These are phyloP conservation scores for Lasioglossum pauxillum DNA, from an alignment of 2,888 invertebrate genomes.

Conservation along the genomic window DNA sequence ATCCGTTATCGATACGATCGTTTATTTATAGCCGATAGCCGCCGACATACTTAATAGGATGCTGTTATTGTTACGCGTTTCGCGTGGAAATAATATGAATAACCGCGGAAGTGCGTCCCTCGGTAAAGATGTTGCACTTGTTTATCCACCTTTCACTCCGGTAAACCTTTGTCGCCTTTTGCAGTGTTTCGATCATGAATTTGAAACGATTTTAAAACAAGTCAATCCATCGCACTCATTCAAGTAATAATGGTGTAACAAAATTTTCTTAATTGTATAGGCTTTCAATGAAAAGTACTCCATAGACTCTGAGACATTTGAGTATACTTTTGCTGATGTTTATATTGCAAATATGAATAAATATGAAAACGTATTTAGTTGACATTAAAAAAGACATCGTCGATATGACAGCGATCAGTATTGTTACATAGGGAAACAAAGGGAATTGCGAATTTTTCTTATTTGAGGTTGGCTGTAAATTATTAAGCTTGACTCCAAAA, in stretches of 20 bases:
- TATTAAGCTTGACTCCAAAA: too few relatives aligned
- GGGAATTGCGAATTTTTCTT: background rate
- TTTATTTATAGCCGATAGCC: slow-evolving; percentile 39
- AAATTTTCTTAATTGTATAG: background rate
- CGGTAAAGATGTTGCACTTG: background rate
- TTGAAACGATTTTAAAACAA: background rate
- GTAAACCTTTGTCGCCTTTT: background rate
- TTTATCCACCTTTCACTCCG: background rate
- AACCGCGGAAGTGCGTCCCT: background rate
- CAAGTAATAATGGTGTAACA: background rate
- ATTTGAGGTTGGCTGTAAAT: background rate
- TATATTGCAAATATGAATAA: too few relatives aligned
- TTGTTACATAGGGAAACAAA: background rate
- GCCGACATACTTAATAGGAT: slow-evolving; percentile 12
- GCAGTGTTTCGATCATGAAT: background rate
- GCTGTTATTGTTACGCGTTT: slow-evolving; percentile 14
- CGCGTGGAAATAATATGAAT: slow-evolving; percentile 8
- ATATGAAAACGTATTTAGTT: background rate
- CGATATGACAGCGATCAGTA: background rate
- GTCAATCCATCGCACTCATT: background rate
- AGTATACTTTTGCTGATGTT: too few relatives aligned
- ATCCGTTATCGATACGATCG: slow-evolving; percentile 25
- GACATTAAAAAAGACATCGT: background rate
- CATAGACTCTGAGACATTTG: too few relatives aligned
- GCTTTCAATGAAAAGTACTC: background rate